These are phyloP conservation scores for Epistrophe eligans DNA, from an alignment of 2,888 invertebrate species.

Conservation along the genomic window DNA sequence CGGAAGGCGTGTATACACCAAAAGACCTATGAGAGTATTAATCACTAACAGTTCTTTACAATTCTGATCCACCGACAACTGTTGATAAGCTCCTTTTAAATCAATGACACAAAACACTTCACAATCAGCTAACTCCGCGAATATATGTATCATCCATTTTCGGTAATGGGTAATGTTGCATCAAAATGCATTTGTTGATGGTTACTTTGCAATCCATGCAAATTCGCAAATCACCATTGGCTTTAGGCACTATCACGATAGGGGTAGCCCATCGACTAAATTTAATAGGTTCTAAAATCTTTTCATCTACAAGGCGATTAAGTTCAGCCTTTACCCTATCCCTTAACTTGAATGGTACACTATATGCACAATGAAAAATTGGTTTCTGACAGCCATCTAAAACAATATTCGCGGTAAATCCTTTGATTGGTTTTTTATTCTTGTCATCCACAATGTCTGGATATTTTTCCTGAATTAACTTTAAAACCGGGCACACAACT, in stretches of 20 bases:
- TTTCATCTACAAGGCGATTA: constrained; percentile 53
- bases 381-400: constrained; percentile 23
- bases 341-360: not conserved
- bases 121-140: not conserved
- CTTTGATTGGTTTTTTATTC: constrained; percentile 30
- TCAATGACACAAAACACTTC: not conserved
- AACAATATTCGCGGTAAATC: constrained; percentile 29
- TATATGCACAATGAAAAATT: constrained; percentile 69
- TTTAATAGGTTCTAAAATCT: constrained; percentile 14
- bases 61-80: not conserved
- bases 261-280: constrained; percentile 17
- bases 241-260: constrained; percentile 18
- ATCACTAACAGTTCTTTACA: constrained; percentile 15
- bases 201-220: constrained; percentile 42
- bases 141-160: not conserved
- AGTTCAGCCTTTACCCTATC: constrained; percentile 62
- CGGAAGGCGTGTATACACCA: constrained; percentile 20
- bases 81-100: not conserved
- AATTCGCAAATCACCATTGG: constrained; percentile 20
- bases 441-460: not conserved
- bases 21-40: constrained; percentile 10
- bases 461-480: too few species aligned
- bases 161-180: constrained; percentile 29
- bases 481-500: too few species aligned
- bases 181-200: constrained; percentile 18